Evolutionary conservation across 2,888 invertebrate genomes (phyloP).

Genomic region (Miltochrista miniata): DNA sequence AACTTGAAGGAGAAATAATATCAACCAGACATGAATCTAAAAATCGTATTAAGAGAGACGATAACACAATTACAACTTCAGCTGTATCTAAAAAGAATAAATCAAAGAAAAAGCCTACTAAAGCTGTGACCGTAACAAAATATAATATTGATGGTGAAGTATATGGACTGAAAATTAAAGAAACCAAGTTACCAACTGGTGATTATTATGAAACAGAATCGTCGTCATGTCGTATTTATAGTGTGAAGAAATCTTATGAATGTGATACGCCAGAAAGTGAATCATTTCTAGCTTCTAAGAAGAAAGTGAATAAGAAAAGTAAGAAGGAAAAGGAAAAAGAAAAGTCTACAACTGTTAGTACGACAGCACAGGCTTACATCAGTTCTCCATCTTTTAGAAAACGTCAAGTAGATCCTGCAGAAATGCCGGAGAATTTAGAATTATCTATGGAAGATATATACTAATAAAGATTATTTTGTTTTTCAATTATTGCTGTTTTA

Average conservation of each 20-base stretch:
- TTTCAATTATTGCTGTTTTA: background rate
- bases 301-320: slow-evolving; percentile 45
- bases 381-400: slow-evolving; percentile 44
- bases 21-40: slow-evolving; percentile 22
- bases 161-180: slow-evolving; percentile 63
- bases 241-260: slow-evolving; percentile 52
- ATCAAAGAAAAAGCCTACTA: slow-evolving; percentile 36
- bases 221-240: slow-evolving; percentile 55
- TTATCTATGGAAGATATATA: slow-evolving; percentile 42
- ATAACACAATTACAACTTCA: background rate
- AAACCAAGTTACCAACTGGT: slow-evolving; percentile 30
- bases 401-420: slow-evolving; percentile 52
- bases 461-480: slow-evolving; percentile 48
- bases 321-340: slow-evolving; percentile 46
- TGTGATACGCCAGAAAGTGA: slow-evolving; percentile 57
- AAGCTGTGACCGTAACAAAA: slow-evolving; percentile 56
- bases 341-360: slow-evolving; percentile 10
- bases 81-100: slow-evolving; percentile 28
- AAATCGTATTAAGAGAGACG: slow-evolving; percentile 18
- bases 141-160: slow-evolving; percentile 54
- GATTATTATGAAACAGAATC: slow-evolving; percentile 26
- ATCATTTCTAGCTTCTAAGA: slow-evolving; percentile 46
- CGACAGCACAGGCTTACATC: slow-evolving; percentile 20
- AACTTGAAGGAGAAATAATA: slow-evolving; percentile 41
- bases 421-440: slow-evolving; percentile 58